Evolutionary conservation across 1,140 invertebrate genomes (phyloP), one percentile per base, ranked within the genome.

Genomic region (Delia radicum): DNA sequence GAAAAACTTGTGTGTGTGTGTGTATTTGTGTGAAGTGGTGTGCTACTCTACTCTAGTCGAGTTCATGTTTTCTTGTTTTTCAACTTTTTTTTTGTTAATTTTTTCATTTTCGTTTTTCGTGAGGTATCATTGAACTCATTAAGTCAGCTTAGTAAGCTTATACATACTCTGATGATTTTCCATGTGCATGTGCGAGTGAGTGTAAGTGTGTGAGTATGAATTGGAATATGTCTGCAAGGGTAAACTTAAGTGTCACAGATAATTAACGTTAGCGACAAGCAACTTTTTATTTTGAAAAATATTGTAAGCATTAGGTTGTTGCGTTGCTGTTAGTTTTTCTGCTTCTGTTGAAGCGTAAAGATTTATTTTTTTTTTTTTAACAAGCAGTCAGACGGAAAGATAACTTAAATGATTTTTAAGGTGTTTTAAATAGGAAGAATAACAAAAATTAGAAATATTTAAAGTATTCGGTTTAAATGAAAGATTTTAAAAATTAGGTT

Each of bases 81-180:
- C n/a, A n/a, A 6, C 21, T 48, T 18, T 48, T 48, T 48, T 48
- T 55, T 55, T 13, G 37, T 10, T n/a, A 3, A 42, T 42, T 42
- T 12, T 33, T 55, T 55, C 48, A 21, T 55, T 55, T 21, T 55
- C 18, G 15, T 55, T 55, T 21, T 55, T 21, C n/a, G 8, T 26
- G 15, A 69, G 29, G 31, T 69, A 33, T 33, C 65, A 69, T 69
- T 69, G 29, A 69, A 69, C 65, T 69, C 65, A 69, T 69, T 69
- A 69, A 69, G 65, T 69, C 21, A n/a, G 29, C 65, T 69, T 33
- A 69, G 29, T 69, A 69, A 31, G 26, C 65, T 33, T 69, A 69
- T 33, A 26, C 65, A 69, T 26, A 69, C 65, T 21, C 21, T 55
- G 15, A 55, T 21, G 18, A 55, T 55, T 55, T 55, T 21, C 48